Evolutionary conservation across 2,797 vertebrate genomes (phyloP).

Genomic region (Onychomys arenicola): DNA sequence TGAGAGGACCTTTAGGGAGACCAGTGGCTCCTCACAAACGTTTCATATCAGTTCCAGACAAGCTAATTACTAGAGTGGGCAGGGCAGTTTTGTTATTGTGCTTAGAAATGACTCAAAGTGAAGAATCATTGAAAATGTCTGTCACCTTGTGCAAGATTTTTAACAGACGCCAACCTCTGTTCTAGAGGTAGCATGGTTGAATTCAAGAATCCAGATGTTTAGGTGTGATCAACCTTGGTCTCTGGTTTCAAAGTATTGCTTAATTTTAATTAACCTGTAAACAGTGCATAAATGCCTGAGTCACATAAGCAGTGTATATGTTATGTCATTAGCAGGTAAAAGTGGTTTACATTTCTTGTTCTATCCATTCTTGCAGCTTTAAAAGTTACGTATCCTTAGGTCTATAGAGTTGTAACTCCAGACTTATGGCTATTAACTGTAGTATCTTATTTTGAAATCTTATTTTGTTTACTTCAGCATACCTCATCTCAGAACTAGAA

Average conservation of each 20-base stretch:
- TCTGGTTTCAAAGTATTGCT: conserved; percentile 65
- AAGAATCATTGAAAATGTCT: conserved; percentile 9
- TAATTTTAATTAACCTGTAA: conserved; percentile 66
- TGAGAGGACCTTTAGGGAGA: not conserved
- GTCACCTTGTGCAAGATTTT: conserved; percentile 41
- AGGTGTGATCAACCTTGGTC: conserved; percentile 19
- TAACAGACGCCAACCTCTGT: conserved; percentile 72
- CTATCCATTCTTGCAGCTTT: conserved; percentile 82
- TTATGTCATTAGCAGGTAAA: conserved; percentile 70
- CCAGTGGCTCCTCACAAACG: not conserved
- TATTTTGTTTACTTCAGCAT: conserved; percentile 91
- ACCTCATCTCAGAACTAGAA: conserved; percentile 98
- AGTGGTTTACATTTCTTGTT: conserved; percentile 75
- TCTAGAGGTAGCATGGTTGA: conserved; percentile 49
- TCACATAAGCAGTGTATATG: conserved; percentile 65
- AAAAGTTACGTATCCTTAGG: conserved; percentile 76
- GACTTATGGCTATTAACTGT: conserved; percentile 74
- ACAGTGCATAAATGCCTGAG: conserved; percentile 60
- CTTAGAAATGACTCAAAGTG: not conserved
- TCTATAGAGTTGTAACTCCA: conserved; percentile 80
- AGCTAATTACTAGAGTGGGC: not conserved
- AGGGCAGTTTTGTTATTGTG: not conserved
- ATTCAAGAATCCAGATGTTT: conserved; percentile 47
- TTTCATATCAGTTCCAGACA: not conserved
- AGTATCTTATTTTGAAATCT: conserved; percentile 85